Evolutionary conservation across 2,113 vertebrate genomes (phyloP).

Genomic region (Chiloscyllium plagiosum): DNA sequence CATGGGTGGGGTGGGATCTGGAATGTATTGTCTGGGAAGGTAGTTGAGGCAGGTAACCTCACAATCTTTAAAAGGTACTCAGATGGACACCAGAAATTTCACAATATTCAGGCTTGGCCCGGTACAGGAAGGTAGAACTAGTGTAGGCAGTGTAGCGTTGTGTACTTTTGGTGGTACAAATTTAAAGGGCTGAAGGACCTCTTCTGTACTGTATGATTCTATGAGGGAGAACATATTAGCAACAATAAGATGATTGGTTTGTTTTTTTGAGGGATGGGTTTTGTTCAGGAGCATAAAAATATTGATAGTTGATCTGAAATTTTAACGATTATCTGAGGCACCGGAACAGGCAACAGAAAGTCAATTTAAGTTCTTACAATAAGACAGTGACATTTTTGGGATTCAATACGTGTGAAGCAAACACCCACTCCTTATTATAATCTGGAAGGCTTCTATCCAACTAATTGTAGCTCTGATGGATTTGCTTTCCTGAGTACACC

Average conservation of each 20-base stretch:
- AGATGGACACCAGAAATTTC: no score
- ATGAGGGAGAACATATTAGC: background rate
- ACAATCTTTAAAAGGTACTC: no score
- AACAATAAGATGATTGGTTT: background rate
- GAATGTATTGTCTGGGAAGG: no score
- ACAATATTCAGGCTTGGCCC: no score
- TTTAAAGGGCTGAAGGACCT: no score
- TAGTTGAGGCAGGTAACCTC: no score
- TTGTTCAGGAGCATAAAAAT: background rate
- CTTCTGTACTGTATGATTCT: no score
- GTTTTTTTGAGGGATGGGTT: background rate
- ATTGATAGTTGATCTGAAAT: background rate
- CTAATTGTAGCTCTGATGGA: background rate
- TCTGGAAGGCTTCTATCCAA: background rate
- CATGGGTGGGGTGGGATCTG: no score
- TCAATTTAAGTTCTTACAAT: background rate
- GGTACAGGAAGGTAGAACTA: no score
- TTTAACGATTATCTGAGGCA: background rate
- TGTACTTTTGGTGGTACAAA: no score
- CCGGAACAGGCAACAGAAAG: background rate
- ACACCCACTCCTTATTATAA: background rate
- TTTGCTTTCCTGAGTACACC: background rate
- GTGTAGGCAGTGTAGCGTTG: no score
- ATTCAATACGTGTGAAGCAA: background rate
- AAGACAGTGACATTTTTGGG: background rate